These are phyloP conservation scores for Sebastes nivosus DNA, from an alignment of 2,797 vertebrate species.

Conservation along the genomic window DNA sequence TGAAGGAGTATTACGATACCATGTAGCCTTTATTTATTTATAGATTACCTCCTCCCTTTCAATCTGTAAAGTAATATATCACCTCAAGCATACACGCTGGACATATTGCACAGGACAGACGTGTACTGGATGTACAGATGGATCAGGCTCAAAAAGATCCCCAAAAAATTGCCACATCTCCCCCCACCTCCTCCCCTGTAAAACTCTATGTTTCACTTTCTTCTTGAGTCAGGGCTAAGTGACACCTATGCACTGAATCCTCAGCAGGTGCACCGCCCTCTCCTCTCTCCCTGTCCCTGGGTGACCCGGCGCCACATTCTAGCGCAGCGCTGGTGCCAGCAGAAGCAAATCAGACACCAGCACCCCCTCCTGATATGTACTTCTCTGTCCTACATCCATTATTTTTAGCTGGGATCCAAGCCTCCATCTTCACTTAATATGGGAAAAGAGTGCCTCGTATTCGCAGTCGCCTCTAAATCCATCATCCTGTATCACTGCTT, in stretches of 20 bases:
- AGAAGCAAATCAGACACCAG: slow-evolving; percentile 78
- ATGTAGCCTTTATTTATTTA: slow-evolving; percentile 68
- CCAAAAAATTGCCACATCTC: neutral
- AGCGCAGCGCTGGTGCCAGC: slow-evolving; percentile 67
- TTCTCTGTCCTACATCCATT: slow-evolving; percentile 73
- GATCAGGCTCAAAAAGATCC: neutral
- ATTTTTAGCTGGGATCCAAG: slow-evolving; percentile 83
- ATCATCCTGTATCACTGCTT: slow-evolving; percentile 24
- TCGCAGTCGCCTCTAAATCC: slow-evolving; percentile 32
- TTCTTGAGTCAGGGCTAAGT: slow-evolving; percentile 62
- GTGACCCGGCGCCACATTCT: slow-evolving; percentile 79
- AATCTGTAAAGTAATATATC: slow-evolving; percentile 73
- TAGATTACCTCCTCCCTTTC: slow-evolving; percentile 75
- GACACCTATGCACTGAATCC: slow-evolving; percentile 57
- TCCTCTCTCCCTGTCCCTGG: slow-evolving; percentile 63
- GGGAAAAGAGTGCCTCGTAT: slow-evolving; percentile 66
- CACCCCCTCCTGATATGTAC: slow-evolving; percentile 65
- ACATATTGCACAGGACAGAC: slow-evolving; percentile 18
- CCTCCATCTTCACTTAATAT: slow-evolving; percentile 79
- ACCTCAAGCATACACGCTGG: slow-evolving; percentile 36
- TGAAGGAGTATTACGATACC: slow-evolving; percentile 50
- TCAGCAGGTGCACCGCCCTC: slow-evolving; percentile 57
- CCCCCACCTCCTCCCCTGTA: neutral
- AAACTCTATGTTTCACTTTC: slow-evolving; percentile 56
- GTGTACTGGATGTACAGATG: slow-evolving; percentile 14